Base-by-base conservation (phyloP, 2,888 invertebrate species). In the Cyaniris semiargus region DNA sequence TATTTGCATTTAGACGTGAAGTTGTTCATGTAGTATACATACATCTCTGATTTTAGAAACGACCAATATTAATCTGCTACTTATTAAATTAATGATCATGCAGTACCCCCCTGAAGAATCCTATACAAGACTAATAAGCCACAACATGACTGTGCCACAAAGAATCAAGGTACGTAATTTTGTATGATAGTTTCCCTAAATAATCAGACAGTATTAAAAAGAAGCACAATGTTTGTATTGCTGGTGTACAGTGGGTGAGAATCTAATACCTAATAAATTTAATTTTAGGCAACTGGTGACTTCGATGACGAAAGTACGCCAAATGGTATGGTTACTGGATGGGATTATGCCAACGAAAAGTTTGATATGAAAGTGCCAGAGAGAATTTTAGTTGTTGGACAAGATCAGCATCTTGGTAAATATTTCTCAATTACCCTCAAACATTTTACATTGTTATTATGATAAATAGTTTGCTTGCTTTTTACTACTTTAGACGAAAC, bases 351-450 rank as follows among this genome's bases (percentile, higher is more conserved):
- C 79, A 95, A 94, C 84, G 97, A 97, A 83, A 97, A 97, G 90
- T 96, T 97, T 88, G 96, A 97, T 83, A 98, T 98, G 98, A 96
- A 96, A 86, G 98, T 99, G 58, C 98, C 98, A 3, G 98, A 98
- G 86, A 95, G 98, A 86, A 98, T 99, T 88, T 95, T 98, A 82
- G 97, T 98, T 74, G 95, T 97, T 83, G 98, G 98, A 87, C 96
- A 96, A 89, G 95, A 96, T 84, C 95, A 96, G 87, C 95, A 96
- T 87, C 84, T 95, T 85, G 95, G 95, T 95, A 87, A 21, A 6
- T 18, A 72, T 53, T 34, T 76, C 34, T 66, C 23, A 23, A 70
- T 75, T 70, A 72, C 70, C 76, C 38, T 4, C 66, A 56, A 53
- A 53, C 3, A 18, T 18, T 15, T 53, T 18, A 53, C 18, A 18